A percentile compares a stretch with the other conserved stretches of the same genome.
Evolutionary conservation across 2,797 vertebrate genomes (phyloP).

Genomic region (Myotis daubentonii): DNA sequence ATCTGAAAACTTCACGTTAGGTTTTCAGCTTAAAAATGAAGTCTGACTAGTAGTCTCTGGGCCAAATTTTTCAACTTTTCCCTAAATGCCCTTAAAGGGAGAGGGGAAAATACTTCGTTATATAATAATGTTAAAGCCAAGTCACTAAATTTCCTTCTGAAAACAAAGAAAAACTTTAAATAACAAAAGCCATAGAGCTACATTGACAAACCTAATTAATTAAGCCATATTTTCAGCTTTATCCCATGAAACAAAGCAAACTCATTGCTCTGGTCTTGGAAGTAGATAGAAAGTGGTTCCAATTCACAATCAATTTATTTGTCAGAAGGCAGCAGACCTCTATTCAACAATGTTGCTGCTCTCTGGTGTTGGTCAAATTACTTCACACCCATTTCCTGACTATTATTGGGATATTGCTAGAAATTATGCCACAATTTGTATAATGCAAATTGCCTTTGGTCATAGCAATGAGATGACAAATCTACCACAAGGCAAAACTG

Average conservation of each 20-base stretch:
- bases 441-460: background rate
- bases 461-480: background rate
- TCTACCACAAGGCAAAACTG: background rate
- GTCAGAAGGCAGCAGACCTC: background rate
- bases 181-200: background rate
- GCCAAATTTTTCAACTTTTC: background rate
- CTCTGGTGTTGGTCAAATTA: background rate
- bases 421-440: background rate
- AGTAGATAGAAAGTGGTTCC: background rate
- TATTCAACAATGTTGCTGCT: background rate
- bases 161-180: conserved; percentile 12
- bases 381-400: background rate
- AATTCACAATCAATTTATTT: background rate
- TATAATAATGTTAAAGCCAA: background rate
- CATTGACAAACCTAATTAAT: background rate
- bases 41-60: background rate
- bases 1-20: background rate
- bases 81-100: background rate
- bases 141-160: background rate
- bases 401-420: background rate
- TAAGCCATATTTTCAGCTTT: background rate
- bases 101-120: background rate
- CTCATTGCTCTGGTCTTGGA: background rate
- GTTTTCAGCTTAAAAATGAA: conserved; percentile 8
- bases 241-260: background rate